These are phyloP conservation scores for Mobula birostris DNA, from an alignment of 2,113 vertebrate genomes.

Conservation along the genomic window DNA sequence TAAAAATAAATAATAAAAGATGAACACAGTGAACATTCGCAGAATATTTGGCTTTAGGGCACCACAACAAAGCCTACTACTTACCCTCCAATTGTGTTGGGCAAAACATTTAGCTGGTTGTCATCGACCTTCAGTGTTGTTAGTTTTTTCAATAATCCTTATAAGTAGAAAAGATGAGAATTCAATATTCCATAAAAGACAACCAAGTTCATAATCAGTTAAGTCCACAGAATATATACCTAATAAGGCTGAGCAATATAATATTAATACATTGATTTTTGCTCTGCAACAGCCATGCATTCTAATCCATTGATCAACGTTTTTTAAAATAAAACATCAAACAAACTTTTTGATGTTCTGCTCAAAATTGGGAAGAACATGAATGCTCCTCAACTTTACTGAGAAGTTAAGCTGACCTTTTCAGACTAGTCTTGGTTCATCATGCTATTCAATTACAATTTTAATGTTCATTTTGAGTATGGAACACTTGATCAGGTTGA, in stretches of 20 bases:
- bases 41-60: not conserved
- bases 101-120: conserved; percentile 94
- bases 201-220: not conserved
- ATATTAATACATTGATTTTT: not conserved
- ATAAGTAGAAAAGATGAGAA: conserved; percentile 39
- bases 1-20: too few species aligned
- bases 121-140: conserved; percentile 97
- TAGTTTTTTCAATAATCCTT: conserved; percentile 92
- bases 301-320: not conserved
- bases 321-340: not conserved
- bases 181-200: not conserved
- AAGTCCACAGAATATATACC: not conserved
- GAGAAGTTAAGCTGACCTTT: too few species aligned
- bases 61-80: conserved; percentile 43
- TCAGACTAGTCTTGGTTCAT: too few species aligned
- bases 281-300: not conserved
- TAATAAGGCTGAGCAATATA: not conserved
- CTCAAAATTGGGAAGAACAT: not conserved
- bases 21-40: not conserved
- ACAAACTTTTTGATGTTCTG: not conserved
- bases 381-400: too few species aligned
- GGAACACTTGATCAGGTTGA: too few species aligned
- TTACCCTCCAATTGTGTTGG: conserved; percentile 94
- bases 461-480: too few species aligned
- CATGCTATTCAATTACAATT: too few species aligned